phyloP scores from a whole-genome alignment of 2,888 invertebrate species.

The Thelaira solivaga region DNA sequence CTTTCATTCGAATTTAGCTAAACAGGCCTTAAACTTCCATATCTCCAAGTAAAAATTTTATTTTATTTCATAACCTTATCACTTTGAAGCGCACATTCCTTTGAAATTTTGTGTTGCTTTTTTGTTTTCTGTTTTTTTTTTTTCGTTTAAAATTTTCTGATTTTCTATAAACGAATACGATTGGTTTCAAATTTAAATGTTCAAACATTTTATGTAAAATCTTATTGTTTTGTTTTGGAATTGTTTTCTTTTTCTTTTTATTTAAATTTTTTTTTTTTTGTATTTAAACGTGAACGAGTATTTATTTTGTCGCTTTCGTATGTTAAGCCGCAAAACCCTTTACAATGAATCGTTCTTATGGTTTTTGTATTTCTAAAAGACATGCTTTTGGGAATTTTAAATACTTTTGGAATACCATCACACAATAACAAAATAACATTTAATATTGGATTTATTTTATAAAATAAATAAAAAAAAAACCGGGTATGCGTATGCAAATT shows the following conservation, averaged over 20 bases:
- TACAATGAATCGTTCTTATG: conserved; percentile 28
- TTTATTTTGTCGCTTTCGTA: not conserved
- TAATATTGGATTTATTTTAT: conserved; percentile 31
- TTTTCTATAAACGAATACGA: conserved; percentile 29
- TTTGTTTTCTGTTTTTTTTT: not conserved
- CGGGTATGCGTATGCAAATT: conserved; percentile 16
- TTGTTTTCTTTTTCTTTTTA: conserved; percentile 33
- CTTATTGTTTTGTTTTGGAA: conserved; percentile 29
- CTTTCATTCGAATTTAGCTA: too few relatives aligned
- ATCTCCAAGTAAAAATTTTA: too few relatives aligned
- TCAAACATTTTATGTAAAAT: conserved; percentile 43
- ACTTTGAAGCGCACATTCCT: not conserved
- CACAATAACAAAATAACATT: conserved; percentile 27
- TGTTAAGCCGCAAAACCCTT: conserved; percentile 41
- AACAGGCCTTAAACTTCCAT: too few relatives aligned
- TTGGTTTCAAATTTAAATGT: conserved; percentile 52
- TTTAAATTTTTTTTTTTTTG: conserved; percentile 35
- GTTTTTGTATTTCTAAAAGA: conserved; percentile 13
- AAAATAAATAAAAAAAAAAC: too few relatives aligned
- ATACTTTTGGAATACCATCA: conserved; percentile 46
- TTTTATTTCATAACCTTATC: conserved; percentile 4
- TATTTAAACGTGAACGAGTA: conserved; percentile 8
- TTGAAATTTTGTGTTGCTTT: too few relatives aligned
- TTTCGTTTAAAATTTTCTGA: conserved; percentile 54
- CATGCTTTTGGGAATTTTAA: conserved; percentile 57